Percentiles rank a stretch among this genome's conserved stretches.
Evolutionary conservation across 2,797 vertebrate species (phyloP).

Genomic region (Macropus fuliginosus): DNA sequence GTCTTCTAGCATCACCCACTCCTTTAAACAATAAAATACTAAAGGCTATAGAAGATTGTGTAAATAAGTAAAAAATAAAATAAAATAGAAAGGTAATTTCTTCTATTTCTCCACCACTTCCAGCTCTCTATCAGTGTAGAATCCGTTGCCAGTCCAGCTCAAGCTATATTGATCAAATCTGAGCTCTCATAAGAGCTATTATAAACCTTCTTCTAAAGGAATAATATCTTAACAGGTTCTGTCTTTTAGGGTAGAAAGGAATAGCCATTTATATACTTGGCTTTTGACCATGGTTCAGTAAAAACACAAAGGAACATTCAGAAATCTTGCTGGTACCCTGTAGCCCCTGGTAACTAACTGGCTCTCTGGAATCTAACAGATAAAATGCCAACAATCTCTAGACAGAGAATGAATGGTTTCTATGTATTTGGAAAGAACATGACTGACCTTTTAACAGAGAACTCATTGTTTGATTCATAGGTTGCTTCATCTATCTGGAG

Average conservation of each 20-base stretch:
- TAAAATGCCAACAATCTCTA: constrained; percentile 14
- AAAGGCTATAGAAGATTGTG: not conserved
- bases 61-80: not conserved
- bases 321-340: not conserved
- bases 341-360: constrained; percentile 32
- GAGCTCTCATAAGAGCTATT: not conserved
- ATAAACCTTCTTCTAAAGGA: not conserved
- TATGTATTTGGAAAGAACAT: constrained; percentile 45
- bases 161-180: not conserved
- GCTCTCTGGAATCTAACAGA: not conserved
- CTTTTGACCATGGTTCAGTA: constrained; percentile 23
- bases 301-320: constrained; percentile 14
- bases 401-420: constrained; percentile 4
- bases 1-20: not conserved
- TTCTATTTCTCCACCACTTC: not conserved
- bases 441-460: constrained; percentile 23
- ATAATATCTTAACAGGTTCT: constrained; percentile 8
- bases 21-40: not conserved
- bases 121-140: not conserved
- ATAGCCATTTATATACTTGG: not conserved
- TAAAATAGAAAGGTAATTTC: not conserved
- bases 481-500: not conserved
- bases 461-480: not conserved
- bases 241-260: constrained; percentile 1
- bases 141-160: not conserved